Evolutionary conservation across 2,113 vertebrate genomes (phyloP).

Genomic region (Piprites chloris): DNA sequence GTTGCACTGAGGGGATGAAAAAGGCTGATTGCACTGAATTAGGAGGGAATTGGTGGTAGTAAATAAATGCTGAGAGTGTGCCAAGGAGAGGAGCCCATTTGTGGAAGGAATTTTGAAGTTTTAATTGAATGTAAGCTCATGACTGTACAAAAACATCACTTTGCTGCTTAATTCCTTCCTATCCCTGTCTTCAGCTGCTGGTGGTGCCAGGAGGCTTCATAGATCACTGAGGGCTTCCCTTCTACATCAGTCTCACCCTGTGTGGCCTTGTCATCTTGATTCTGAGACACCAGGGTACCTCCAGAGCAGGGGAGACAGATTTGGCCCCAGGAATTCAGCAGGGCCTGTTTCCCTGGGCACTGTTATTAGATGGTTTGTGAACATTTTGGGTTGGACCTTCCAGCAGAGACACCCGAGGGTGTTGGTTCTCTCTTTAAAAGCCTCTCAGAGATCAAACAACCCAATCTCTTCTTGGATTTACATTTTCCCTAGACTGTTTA

Average conservation of each 20-base stretch:
- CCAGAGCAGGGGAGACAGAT: fast-evolving
- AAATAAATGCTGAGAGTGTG: not conserved
- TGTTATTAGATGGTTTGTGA: not conserved
- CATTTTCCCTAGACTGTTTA: not conserved
- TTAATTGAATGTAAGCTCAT: not conserved
- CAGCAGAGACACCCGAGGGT: not conserved
- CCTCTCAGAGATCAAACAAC: not conserved
- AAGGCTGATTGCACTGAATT: not conserved
- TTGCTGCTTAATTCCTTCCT: not conserved
- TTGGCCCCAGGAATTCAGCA: not conserved
- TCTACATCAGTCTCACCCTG: not conserved
- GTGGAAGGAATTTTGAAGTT: not conserved
- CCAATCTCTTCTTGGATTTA: not conserved
- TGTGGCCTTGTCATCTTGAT: not conserved
- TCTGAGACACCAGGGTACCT: not conserved
- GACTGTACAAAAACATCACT: not conserved
- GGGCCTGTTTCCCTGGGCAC: not conserved
- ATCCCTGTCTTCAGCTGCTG: not conserved
- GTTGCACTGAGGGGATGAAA: not conserved
- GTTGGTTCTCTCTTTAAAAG: not conserved
- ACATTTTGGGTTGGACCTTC: not conserved
- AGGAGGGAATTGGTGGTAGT: not conserved
- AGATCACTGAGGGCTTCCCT: not conserved
- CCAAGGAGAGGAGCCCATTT: not conserved
- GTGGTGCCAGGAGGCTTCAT: fast-evolving